Evolutionary conservation across 2,888 invertebrate species (phyloP).

Genomic region (Synergus japonicus): DNA sequence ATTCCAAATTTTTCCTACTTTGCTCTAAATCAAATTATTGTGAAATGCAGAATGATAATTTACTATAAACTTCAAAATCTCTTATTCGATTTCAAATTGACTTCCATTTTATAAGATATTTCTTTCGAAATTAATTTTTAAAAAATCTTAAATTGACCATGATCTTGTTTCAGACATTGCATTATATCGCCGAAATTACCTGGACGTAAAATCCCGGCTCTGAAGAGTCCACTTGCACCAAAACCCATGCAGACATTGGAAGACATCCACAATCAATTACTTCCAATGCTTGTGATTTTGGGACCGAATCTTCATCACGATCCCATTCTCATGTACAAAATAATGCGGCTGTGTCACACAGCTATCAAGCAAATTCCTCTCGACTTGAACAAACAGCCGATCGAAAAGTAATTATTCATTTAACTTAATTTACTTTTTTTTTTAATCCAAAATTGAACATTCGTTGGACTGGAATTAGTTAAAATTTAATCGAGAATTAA

Average conservation of each 20-base stretch:
- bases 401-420: conserved; percentile 58
- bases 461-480: not conserved
- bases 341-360: conserved; percentile 79
- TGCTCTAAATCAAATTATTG: not conserved
- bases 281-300: conserved; percentile 91
- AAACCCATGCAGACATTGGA: conserved; percentile 84
- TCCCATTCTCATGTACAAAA: conserved; percentile 93
- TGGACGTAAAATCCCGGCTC: conserved; percentile 77
- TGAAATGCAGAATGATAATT: not conserved
- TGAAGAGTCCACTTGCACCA: conserved; percentile 82
- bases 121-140: not conserved
- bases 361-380: conserved; percentile 71
- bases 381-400: conserved; percentile 70
- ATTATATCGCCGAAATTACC: conserved; percentile 85
- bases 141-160: not conserved
- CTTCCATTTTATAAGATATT: not conserved
- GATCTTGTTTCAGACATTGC: conserved; percentile 82
- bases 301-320: conserved; percentile 94
- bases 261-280: conserved; percentile 86
- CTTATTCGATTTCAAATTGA: not conserved
- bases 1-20: conserved; percentile 10
- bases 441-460: not conserved
- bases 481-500: not conserved
- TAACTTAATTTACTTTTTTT: not conserved
- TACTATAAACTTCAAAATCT: not conserved